These are phyloP conservation scores for Hylia prasina DNA, from an alignment of 2,113 vertebrate genomes.

Conservation along the genomic window DNA sequence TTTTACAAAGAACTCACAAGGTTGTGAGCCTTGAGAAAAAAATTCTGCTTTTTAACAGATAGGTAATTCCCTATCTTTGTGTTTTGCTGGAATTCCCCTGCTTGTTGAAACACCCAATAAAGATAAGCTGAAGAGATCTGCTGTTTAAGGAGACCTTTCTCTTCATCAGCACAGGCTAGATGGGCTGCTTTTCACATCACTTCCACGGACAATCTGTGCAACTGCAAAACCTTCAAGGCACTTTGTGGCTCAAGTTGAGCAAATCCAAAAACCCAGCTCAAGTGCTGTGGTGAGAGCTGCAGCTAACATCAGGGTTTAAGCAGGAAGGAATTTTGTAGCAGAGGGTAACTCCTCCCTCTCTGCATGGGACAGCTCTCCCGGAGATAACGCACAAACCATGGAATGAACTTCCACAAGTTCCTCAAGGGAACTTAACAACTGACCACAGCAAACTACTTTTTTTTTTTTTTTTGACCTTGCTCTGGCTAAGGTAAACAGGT, in stretches of 20 bases:
- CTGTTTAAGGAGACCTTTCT: background rate
- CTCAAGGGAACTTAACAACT: background rate
- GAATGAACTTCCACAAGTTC: background rate
- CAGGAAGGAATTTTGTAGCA: constrained; percentile 3
- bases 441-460: background rate
- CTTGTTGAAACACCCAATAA: background rate
- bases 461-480: background rate
- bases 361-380: background rate
- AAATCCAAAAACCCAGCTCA: background rate
- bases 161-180: background rate
- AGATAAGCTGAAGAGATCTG: background rate
- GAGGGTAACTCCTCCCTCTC: background rate
- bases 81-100: background rate
- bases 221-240: background rate
- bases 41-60: background rate
- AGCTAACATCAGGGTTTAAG: background rate
- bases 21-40: background rate
- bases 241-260: background rate
- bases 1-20: background rate
- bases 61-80: background rate
- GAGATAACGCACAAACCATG: background rate
- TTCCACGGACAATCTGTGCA: background rate
- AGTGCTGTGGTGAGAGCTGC: background rate
- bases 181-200: background rate
- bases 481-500: background rate